Base-by-base conservation (phyloP, 1,140 invertebrate genomes). In the Chrysoperla carnea region DNA sequence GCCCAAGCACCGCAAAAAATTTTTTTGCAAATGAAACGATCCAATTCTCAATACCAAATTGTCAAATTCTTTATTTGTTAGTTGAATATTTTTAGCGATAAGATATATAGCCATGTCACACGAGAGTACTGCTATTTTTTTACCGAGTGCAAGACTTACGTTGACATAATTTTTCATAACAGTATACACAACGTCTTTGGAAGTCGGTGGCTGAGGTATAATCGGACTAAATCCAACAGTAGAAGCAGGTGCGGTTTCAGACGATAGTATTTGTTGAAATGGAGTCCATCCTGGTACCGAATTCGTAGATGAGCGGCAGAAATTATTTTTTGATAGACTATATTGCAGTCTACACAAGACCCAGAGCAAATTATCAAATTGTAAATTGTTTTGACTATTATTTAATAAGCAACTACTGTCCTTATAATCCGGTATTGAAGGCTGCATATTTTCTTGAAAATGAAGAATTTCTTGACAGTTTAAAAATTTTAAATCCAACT, bases 1-100 rank as follows among this genome's bases (percentile, higher is more conserved):
- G 23, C 46, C 46, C 35, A 48, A 43, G 13, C 47, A 44, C 23
- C 40, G 38, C 11, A 50, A 33, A 29, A 40, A 48, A 15, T 42
- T 48, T 41, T 44, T 50, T 46, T 45, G 44, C 15, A 50, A 43
- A 43, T 45, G 45, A 36, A 48, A 48, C 12, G 47, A 35, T 40
- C 42, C 45, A 27, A 48, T 43, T 39, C 44, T 37, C 37, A 48
- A 31, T 46, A 45, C 37, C 31, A 45, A 39, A 15, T 29, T 29
- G 6, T 46, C n/a, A 42, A 46, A 46, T 46, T 46, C 33, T 33
- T 42, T 15, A 31, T 12, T 46, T 33, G 35, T 46, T 42, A 29
- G 36, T 46, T 46, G 44, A 23, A 46, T 46, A 31, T 46, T 41
- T 41, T 41, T 42, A 27, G 2, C 44, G 37, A 41, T 45, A 12